Evolutionary conservation across 2,888 invertebrate genomes (phyloP).

Genomic region (Scelioninae gen. 1): DNA sequence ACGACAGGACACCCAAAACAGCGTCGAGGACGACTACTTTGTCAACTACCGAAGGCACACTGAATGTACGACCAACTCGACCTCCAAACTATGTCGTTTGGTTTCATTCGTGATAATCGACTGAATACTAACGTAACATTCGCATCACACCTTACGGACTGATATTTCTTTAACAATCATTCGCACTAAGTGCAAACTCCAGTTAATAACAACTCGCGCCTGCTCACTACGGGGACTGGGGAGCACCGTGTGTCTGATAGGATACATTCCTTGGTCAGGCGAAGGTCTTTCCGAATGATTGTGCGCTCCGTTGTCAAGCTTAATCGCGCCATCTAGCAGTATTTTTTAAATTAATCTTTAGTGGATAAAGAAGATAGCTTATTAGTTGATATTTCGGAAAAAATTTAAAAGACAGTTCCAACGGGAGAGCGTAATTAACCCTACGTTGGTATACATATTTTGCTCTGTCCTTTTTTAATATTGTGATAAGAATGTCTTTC

Average conservation of each 20-base stretch:
- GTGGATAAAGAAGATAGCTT: neutral
- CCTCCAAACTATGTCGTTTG: constrained; percentile 36
- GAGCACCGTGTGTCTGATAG: constrained; percentile 22
- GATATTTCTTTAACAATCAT: constrained; percentile 17
- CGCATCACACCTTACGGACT: constrained; percentile 28
- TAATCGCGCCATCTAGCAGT: constrained; percentile 32
- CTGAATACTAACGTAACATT: constrained; percentile 27
- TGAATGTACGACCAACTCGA: constrained; percentile 48
- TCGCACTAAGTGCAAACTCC: constrained; percentile 32
- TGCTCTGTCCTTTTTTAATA: too few relatives aligned
- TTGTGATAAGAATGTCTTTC: too few relatives aligned
- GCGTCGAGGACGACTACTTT: constrained; percentile 41
- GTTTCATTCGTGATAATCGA: constrained; percentile 52
- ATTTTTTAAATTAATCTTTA: neutral
- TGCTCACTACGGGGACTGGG: constrained; percentile 34
- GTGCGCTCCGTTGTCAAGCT: constrained; percentile 4
- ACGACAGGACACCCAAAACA: constrained; percentile 22
- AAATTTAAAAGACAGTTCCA: too few relatives aligned
- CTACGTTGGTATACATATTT: too few relatives aligned
- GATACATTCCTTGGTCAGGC: constrained; percentile 27
- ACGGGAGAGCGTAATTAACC: too few relatives aligned
- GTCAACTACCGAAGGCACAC: constrained; percentile 61
- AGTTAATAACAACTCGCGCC: constrained; percentile 28
- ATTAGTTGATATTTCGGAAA: too few relatives aligned
- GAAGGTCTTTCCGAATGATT: constrained; percentile 31